These are phyloP conservation scores for Ecliptopera silaceata DNA, from an alignment of 2,888 invertebrate genomes.

Conservation along the genomic window DNA sequence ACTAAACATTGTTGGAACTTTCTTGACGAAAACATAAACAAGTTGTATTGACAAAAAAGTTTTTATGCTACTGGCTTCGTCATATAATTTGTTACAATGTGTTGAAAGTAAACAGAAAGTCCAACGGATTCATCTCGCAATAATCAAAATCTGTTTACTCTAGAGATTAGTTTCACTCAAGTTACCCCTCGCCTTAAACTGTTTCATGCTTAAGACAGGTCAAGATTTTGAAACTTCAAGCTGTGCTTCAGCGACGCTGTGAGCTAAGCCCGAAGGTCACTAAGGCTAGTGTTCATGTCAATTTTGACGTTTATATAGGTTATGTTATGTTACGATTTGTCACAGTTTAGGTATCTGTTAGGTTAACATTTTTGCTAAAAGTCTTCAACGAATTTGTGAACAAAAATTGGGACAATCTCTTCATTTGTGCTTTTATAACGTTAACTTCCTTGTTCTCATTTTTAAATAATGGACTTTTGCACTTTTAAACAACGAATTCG, in stretches of 20 bases:
- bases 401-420: too few relatives aligned
- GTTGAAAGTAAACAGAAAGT: background rate
- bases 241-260: background rate
- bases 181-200: constrained; percentile 4
- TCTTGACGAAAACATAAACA: too few relatives aligned
- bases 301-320: background rate
- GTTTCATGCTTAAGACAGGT: constrained; percentile 18
- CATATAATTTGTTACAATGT: background rate
- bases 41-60: too few relatives aligned
- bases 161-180: constrained; percentile 8
- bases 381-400: too few relatives aligned
- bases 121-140: background rate
- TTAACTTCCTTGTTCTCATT: too few relatives aligned
- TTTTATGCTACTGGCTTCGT: too few relatives aligned
- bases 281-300: background rate
- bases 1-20: too few relatives aligned
- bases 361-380: too few relatives aligned
- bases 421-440: too few relatives aligned
- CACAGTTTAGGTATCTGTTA: too few relatives aligned
- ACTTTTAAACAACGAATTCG: too few relatives aligned
- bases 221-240: constrained; percentile 3
- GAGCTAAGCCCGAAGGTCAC: background rate
- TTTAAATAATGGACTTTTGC: too few relatives aligned
- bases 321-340: background rate
- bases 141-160: constrained; percentile 8